Base-by-base conservation (phyloP, 2,113 vertebrate genomes). In the Rhombomys opimus region DNA sequence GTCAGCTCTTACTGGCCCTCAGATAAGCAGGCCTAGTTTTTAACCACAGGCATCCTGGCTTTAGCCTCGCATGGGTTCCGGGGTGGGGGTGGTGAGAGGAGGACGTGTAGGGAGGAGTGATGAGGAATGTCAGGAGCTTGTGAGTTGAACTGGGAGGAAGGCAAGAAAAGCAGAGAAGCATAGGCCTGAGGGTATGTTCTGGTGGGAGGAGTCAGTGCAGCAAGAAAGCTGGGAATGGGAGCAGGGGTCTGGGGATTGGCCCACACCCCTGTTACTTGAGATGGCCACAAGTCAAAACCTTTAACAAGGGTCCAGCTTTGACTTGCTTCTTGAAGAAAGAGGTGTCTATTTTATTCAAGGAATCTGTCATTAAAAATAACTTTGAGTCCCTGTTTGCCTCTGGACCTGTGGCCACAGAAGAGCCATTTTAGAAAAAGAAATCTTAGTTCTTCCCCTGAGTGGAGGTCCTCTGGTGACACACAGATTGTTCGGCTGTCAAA, bases 361-460 rank as follows among this genome's bases (percentile, higher is more conserved):
- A 75, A 93, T 76, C 13, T 2, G 22, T 25, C 5, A 4, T 95
- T 92, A 68, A 90, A 84, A 93, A 92, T 70, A 93, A 88, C 81
- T 89, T 93, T 46, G 0, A 3, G 35, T 59, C 38, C 27, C 50
- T 73, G 41, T 67, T 81, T 84, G 46, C 32, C 30, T 65, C 82
- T 94, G 87, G 57, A 52, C 70, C 75, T 73, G 25, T 61, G 50
- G 20, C 25, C 18, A 78, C 32, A 32, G 5, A 41, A 14, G 50
- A 87, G 32, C 90, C 73, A 67, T 95, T 94, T 88, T 65, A 82
- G n/a, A 46, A 92, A 52, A 61, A 87, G 50, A 70, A 80, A 50
- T 54, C 65, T 94, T 70, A 7, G 4, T 7, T 15, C 27, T 50
- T 9, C 14, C 25, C 76, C 57, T 14, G 65, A 41, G 77, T 75